Base-by-base conservation (phyloP, 2,888 invertebrate genomes). In the Sussaba pulchella region DNA sequence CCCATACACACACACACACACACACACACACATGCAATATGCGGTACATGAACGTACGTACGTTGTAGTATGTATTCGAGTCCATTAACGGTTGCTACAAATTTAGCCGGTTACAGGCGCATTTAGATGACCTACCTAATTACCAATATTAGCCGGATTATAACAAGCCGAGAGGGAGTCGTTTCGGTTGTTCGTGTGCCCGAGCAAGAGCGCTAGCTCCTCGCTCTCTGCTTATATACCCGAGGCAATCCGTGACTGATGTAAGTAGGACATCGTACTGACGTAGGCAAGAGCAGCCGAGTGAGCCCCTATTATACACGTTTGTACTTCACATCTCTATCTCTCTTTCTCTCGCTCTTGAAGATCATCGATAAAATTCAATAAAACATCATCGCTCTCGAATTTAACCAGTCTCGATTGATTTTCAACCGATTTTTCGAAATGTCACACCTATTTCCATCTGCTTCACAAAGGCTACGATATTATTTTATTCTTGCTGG, bases 221-320 rank as follows among this genome's bases (percentile, higher is more conserved):
- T 45, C 26, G n/a, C 52, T 70, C 69, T 26, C 43, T 17, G 63
- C 50, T 47, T 41, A 64, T 50, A 70, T 63, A 64, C 36, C 87
- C 85, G 85, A 88, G 85, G 84, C 83, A 85, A 88, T 82, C 83
- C 86, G 87, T 86, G 88, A 86, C 86, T 88, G 91, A 85, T 87
- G 88, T 86, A 89, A 88, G 86, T 90, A 87, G 90, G 88, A 90
- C 89, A 89, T 88, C 87, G 88, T 87, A 85, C 85, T 89, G 88
- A 87, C 87, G 88, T 83, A 85, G 83, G 82, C 75, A 75, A 78
- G 79, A 79, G 82, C 84, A 70, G 39, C 70, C 74, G 52, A 70
- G 57, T 45, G 54, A 31, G 50, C 70, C 59, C 64, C 76, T 83
- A 83, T 84, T 83, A 82, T 80, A 79, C 82, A 79, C 71, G 77